These are phyloP conservation scores for Theonella swinhoei DNA, from an alignment of 37 sponge, comb jelly and placozoan species.

Conservation along the genomic window DNA sequence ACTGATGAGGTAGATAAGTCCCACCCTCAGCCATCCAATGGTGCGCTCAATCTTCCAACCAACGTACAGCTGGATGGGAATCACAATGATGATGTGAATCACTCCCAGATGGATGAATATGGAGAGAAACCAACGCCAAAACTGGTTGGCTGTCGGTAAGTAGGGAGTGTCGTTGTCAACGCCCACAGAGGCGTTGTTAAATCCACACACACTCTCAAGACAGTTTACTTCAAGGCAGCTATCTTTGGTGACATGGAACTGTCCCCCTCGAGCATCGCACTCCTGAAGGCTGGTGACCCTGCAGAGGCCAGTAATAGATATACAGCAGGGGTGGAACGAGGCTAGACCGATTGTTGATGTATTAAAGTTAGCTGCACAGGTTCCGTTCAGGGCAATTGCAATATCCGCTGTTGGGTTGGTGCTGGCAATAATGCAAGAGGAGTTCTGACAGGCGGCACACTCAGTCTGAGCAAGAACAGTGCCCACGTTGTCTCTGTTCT, in stretches of 20 bases:
- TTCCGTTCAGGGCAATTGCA: neutral
- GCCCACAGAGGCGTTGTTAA: conserved; percentile 65
- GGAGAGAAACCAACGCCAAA: conserved; percentile 84
- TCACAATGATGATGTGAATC: conserved; percentile 72
- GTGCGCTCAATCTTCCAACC: conserved; percentile 93
- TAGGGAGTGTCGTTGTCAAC: conserved; percentile 5
- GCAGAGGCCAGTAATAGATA: conserved; percentile 84
- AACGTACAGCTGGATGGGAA: conserved; percentile 80
- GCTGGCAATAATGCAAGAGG: neutral
- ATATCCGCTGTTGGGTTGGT: neutral
- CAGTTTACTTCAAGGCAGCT: conserved; percentile 86
- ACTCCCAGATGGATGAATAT: conserved; percentile 88
- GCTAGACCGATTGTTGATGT: neutral
- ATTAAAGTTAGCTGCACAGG: conserved; percentile 10
- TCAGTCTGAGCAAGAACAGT: neutral
- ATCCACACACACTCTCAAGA: conserved; percentile 83
- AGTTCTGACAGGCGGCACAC: conserved; percentile 21
- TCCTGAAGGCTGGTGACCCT: conserved; percentile 52
- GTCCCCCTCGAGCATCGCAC: conserved; percentile 72
- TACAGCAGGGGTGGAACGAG: conserved; percentile 89
- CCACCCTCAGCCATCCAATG: conserved; percentile 90
- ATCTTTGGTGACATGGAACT: conserved; percentile 51
- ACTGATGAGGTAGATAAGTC: conserved; percentile 87
- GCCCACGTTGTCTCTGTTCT: conserved; percentile 51
- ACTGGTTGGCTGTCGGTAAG: conserved; percentile 75